Evolutionary conservation across 2,888 invertebrate species (phyloP).

Genomic region (Beris morrisii): DNA sequence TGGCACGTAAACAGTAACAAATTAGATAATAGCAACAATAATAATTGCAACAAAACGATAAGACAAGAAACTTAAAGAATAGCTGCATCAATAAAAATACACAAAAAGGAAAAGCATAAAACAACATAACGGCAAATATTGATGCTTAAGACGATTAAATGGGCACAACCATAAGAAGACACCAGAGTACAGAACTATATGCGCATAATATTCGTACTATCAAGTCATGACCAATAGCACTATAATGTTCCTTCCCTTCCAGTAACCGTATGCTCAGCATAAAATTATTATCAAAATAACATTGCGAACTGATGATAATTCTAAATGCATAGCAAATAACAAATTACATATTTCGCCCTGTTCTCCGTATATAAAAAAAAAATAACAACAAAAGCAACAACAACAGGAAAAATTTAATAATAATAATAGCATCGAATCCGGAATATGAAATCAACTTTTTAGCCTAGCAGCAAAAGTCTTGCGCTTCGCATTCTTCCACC

Average conservation of each 20-base stretch:
- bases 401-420: no score
- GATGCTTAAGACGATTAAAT: slow-evolving; percentile 35
- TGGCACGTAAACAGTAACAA: slow-evolving; percentile 13
- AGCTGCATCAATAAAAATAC: slow-evolving; percentile 37
- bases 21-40: slow-evolving; percentile 27
- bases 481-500: no score
- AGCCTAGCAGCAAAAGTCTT: no score
- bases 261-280: not conserved
- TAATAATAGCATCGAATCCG: no score
- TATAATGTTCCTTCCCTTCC: no score
- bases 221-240: slow-evolving; percentile 24
- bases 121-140: slow-evolving; percentile 39
- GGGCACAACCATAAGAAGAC: slow-evolving; percentile 35
- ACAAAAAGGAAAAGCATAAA: slow-evolving; percentile 31
- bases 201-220: slow-evolving; percentile 2
- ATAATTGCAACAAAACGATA: slow-evolving; percentile 8
- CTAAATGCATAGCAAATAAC: slow-evolving; percentile 20
- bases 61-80: not conserved
- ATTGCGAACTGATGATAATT: slow-evolving; percentile 17
- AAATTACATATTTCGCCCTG: slow-evolving; percentile 10
- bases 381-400: no score
- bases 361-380: no score
- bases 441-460: no score
- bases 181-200: slow-evolving; percentile 1
- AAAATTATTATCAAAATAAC: slow-evolving; percentile 23